phyloP scores from a whole-genome alignment of 2,113 vertebrate genomes.

The Perca fluviatilis region DNA sequence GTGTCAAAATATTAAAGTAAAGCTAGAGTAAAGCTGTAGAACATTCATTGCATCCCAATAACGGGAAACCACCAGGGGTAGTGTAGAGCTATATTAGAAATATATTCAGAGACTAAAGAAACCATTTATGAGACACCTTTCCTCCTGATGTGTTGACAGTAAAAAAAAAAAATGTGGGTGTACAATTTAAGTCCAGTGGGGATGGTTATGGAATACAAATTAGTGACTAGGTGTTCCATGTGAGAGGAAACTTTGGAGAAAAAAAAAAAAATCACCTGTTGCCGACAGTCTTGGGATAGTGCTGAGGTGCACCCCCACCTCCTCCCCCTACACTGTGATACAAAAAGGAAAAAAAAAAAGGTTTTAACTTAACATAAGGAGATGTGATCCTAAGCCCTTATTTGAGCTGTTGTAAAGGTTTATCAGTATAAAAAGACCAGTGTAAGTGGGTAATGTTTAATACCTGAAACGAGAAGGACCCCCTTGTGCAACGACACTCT shows the following conservation, averaged over 20 bases:
- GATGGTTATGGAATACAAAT: background rate
- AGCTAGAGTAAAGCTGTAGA: background rate
- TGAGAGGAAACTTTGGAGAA: constrained; percentile 9
- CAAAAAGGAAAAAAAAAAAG: constrained; percentile 31
- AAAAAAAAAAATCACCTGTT: constrained; percentile 88
- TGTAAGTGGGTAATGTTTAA: background rate
- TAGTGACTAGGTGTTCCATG: background rate
- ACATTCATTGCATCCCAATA: background rate
- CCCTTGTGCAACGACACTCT: constrained; percentile 99
- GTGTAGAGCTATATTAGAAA: background rate
- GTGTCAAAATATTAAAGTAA: background rate
- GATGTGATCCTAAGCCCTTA: constrained; percentile 1
- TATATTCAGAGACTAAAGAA: background rate
- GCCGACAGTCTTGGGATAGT: constrained; percentile 99
- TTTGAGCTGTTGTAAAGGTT: background rate
- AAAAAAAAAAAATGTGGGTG: too few species aligned
- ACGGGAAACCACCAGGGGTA: background rate
- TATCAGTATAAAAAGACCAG: background rate
- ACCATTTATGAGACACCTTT: background rate
- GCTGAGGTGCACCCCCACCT: constrained; percentile 99
- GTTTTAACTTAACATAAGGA: constrained; percentile 34
- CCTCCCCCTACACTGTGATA: constrained; percentile 95
- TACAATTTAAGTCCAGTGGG: background rate
- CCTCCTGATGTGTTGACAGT: background rate
- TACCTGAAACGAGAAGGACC: constrained; percentile 99